phyloP scores from a whole-genome alignment of 2,113 vertebrate genomes.

The Phalacrocorax aristotelis region DNA sequence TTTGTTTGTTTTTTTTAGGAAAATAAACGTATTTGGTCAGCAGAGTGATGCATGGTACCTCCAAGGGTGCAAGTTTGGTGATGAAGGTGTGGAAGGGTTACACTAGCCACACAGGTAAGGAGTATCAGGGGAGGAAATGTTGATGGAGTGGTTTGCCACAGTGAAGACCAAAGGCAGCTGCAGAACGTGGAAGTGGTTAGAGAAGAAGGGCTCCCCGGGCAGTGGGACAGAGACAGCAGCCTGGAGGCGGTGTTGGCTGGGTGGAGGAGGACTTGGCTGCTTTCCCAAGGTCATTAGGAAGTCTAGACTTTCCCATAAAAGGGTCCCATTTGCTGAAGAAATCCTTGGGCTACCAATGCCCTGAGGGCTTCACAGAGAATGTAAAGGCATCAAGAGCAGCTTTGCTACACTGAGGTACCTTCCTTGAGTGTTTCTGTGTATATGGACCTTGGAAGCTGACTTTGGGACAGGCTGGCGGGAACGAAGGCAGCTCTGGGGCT shows the following conservation, averaged over 20 bases:
- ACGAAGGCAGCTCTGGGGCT: background rate
- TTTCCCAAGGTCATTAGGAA: conserved; percentile 44
- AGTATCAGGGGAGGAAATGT: background rate
- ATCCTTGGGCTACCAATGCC: conserved; percentile 16
- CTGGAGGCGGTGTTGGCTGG: background rate
- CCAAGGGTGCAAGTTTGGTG: background rate
- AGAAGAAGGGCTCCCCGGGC: conserved; percentile 12
- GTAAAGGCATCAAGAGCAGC: background rate
- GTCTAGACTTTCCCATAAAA: conserved; percentile 59
- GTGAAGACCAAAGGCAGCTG: background rate
- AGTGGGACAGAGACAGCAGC: conserved; percentile 27
- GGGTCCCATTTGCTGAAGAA: conserved; percentile 12
- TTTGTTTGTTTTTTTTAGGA: background rate
- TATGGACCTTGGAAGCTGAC: background rate
- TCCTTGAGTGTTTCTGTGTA: background rate
- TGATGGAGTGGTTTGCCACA: background rate
- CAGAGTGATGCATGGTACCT: background rate
- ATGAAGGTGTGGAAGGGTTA: background rate
- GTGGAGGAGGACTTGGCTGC: conserved; percentile 35
- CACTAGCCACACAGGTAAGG: background rate
- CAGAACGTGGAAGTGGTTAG: background rate
- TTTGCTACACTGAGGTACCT: background rate
- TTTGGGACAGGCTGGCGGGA: background rate
- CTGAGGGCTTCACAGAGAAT: background rate
- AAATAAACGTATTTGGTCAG: background rate